Evolutionary conservation across 1,140 invertebrate species (phyloP), one percentile per base, ranked within the genome.

Genomic region (Thrips palmi): DNA sequence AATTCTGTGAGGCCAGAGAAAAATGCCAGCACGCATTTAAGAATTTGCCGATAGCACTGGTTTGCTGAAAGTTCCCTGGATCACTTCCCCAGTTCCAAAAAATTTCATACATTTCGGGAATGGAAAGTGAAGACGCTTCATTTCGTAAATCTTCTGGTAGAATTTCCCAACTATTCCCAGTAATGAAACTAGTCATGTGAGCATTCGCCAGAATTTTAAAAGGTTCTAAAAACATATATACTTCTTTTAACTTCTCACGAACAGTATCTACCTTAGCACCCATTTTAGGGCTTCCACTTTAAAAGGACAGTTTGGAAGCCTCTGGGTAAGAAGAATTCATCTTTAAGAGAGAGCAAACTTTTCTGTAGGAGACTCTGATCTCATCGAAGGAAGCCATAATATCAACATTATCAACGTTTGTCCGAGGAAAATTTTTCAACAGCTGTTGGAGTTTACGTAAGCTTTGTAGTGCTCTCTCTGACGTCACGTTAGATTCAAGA

Each of bases 201-300:
- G n/a, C n/a, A n/a, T n/a, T 31, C 21, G 22, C 37, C 37, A 39
- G 25, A 39, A 31, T 14, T 33, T 14, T 32, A 31, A 15, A 4
- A 39, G 14, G 12, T 6, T 4, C 3, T 39, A 24, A 31, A 39
- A 39, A 11, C 18, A 10, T 30, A 15, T n/a, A n/a, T n/a, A n/a
- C n/a, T n/a, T n/a, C n/a, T n/a, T n/a, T 56, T 1, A 67, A 50
- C 30, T 57, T 53, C 1, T 52, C 39, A n/a, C 42, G 35, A 0
- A 54, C 2, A 3, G 41, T 32, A 4, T 49, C 43, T 12, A 55
- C 54, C 34, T 52, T 47, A 1, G 40, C 34, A 28, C 47, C 18
- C 29, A 31, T 14, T 14, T 7, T 6, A 8, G 53, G 40, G 17
- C 43, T 36, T 10, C 39, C 11, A 52, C 6, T 52, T 45, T 4